These are phyloP conservation scores for Pseudococcus jackbeardsleyi DNA, from an alignment of 2,888 invertebrate genomes.

Conservation along the genomic window DNA sequence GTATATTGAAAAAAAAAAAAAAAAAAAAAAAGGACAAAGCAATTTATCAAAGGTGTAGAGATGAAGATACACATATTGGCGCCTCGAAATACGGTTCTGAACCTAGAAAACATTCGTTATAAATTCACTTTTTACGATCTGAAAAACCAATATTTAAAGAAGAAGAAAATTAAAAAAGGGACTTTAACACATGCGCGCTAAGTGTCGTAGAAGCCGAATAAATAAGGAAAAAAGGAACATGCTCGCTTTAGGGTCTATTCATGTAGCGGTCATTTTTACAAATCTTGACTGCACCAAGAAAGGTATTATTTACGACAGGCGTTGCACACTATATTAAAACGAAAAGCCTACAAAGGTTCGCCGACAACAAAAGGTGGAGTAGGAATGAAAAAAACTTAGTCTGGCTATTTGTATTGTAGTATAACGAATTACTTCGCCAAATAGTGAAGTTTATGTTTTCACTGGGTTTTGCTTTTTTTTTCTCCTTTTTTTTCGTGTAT, in stretches of 20 bases:
- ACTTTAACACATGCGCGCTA: conserved; percentile 50
- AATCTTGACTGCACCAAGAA: conserved; percentile 39
- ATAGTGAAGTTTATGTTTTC: conserved; percentile 48
- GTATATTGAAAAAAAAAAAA: background rate
- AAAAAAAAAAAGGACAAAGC: background rate
- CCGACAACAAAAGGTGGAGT: conserved; percentile 40
- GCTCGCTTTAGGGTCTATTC: conserved; percentile 6
- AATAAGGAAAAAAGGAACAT: background rate
- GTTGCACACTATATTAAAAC: conserved; percentile 36
- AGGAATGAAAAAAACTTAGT: background rate
- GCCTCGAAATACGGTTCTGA: background rate
- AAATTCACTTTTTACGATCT: conserved; percentile 45
- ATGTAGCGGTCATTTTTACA: conserved; percentile 40
- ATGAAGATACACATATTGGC: conserved; percentile 22
- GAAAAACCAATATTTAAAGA: conserved; percentile 45
- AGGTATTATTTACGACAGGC: conserved; percentile 52
- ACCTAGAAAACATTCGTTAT: conserved; percentile 21
- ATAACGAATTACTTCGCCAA: conserved; percentile 42
- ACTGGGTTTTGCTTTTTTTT: conserved; percentile 4
- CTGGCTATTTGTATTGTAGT: conserved; percentile 37
- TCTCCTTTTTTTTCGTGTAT: background rate
- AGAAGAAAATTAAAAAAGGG: conserved; percentile 42
- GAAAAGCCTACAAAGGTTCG: conserved; percentile 48
- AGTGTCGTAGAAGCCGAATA: background rate
- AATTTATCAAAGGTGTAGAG: conserved; percentile 5